These are phyloP conservation scores for Numenius arquata DNA, from an alignment of 2,113 vertebrate species.

Conservation along the genomic window DNA sequence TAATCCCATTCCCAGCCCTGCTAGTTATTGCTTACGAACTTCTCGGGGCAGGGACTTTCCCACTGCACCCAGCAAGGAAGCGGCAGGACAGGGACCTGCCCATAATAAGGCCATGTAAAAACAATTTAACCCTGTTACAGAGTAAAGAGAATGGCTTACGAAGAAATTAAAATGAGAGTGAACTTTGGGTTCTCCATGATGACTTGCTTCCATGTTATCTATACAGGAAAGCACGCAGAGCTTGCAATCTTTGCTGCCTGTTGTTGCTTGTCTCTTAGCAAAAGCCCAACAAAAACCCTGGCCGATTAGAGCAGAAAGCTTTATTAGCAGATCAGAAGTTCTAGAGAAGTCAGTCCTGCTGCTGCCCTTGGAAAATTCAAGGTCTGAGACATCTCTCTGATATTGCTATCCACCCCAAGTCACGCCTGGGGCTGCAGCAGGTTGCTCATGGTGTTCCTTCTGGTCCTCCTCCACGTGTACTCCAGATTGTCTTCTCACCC, in stretches of 20 bases:
- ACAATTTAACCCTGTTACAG: neutral
- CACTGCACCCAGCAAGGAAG: neutral
- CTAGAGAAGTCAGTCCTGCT: neutral
- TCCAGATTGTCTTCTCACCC: neutral
- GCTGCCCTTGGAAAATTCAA: neutral
- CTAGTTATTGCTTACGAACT: fast-evolving
- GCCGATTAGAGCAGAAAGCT: neutral
- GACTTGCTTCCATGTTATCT: neutral
- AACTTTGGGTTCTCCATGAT: neutral
- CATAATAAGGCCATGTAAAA: neutral
- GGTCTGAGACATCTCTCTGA: neutral
- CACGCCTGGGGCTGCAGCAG: fast-evolving
- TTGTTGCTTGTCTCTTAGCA: neutral
- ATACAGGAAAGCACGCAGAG: fast-evolving
- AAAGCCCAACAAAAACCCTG: neutral
- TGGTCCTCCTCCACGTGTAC: neutral
- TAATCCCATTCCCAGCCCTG: neutral
- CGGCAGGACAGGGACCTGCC: neutral
- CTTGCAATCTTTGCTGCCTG: neutral
- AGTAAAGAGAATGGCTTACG: neutral
- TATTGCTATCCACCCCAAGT: neutral
- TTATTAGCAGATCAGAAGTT: conserved; percentile 8
- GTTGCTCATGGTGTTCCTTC: neutral
- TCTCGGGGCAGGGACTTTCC: neutral
- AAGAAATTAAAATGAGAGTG: neutral